Evolutionary conservation across 2,113 vertebrate genomes (phyloP), one percentile per base, ranked within the genome.

Genomic region (Mesitornis unicolor): DNA sequence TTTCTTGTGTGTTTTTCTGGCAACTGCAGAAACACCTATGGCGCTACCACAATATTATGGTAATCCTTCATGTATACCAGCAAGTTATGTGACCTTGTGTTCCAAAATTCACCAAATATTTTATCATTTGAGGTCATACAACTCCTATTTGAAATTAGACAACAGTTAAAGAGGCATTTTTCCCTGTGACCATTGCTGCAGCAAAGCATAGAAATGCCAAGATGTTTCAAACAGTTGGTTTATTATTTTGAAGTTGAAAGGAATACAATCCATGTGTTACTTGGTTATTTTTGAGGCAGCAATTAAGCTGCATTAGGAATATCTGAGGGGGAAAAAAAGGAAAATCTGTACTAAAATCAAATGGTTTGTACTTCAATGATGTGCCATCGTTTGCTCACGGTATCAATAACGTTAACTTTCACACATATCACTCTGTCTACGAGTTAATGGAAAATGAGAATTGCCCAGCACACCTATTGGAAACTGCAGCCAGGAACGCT

Each of bases 371-470:
- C 56, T 90, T 80, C 7, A 84, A 36, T 60, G n/a, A 25, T 20
- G 70, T 40, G 12, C 38, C 56, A 59, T 63, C 57, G 14, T 68
- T 82, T 85, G 75, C 43, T 83, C 13, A 1, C 0, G 0, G 51
- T 71, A 85, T 64, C 91, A 85, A 79, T 80, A 90, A 59, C 2
- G 2, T 71, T 76, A 92, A 82, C 74, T 95, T 90, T 92, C 75
- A 82, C 78, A 78, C 74, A 56, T 38, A 95, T 83, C 93, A 83
- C 75, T 59, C 79, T 85, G 85, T 47, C 91, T 83, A 47, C 1
- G 0, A 96, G 70, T 68, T 93, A 92, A 79, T 92, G 75, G 94
- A 64, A 93, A 92, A 92, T 79, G 83, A 93, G 84, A 93, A 79
- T 93, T 90, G 65, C 65, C 61, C 15, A 16, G 35, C 9, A 24